A percentile compares a stretch with the other conserved stretches of the same genome.
These are phyloP conservation scores for Limnephilus lunatus DNA, from an alignment of 2,888 invertebrate genomes.

Conservation along the genomic window DNA sequence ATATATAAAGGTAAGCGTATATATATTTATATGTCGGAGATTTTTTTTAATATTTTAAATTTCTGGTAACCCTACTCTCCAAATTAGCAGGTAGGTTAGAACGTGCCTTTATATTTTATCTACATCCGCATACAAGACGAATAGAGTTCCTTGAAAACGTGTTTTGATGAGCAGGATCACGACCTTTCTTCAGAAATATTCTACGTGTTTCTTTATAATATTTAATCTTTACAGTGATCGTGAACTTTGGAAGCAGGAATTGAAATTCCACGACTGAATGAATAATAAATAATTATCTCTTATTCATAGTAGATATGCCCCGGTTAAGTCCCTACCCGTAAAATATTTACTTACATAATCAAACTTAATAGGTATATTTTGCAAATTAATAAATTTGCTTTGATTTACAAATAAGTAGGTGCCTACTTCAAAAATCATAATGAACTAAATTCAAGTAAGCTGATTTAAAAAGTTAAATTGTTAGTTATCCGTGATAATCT, in stretches of 20 bases:
- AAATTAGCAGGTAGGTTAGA: not conserved
- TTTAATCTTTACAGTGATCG: not conserved
- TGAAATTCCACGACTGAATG: not conserved
- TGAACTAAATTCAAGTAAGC: too few species aligned
- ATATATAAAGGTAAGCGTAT: too few species aligned
- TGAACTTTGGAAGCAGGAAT: not conserved
- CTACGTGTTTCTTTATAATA: not conserved
- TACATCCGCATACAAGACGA: constrained; percentile 22
- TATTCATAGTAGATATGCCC: not conserved
- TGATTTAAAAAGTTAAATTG: too few species aligned
- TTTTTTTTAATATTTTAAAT: not conserved
- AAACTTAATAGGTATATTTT: too few species aligned
- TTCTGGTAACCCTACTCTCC: not conserved
- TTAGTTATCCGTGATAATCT: too few species aligned
- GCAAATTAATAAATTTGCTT: too few species aligned
- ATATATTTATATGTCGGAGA: too few species aligned
- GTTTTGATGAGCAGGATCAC: not conserved
- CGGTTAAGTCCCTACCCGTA: not conserved
- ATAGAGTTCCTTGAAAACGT: constrained; percentile 35
- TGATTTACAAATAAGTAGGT: too few species aligned
- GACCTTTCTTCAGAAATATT: not conserved
- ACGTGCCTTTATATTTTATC: not conserved
- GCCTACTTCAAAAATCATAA: too few species aligned
- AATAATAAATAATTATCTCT: not conserved
- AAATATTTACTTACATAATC: too few species aligned